Evolutionary conservation across 2,113 vertebrate genomes (phyloP).

Genomic region (Solenodon paradoxus): DNA sequence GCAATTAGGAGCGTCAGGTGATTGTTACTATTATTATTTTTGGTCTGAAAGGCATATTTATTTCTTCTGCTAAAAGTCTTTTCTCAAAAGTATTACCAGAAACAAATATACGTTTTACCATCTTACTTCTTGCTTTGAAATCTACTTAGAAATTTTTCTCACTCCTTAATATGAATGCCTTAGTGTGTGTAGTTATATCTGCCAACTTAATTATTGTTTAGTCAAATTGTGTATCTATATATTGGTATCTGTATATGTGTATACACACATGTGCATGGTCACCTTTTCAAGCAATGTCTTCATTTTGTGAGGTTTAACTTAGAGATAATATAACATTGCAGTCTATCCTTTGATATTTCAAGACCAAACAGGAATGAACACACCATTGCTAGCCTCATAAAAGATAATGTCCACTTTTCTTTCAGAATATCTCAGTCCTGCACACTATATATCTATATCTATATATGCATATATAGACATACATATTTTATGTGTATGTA

Average conservation of each 20-base stretch:
- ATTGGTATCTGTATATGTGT: neutral
- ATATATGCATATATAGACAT: neutral
- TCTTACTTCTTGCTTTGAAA: neutral
- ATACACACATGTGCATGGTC: no score
- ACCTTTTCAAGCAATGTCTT: neutral
- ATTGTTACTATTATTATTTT: neutral
- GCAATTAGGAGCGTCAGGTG: constrained; percentile 14
- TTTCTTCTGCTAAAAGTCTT: neutral
- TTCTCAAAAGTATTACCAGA: constrained; percentile 15
- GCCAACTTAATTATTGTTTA: constrained; percentile 18
- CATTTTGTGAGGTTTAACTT: neutral
- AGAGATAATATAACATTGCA: neutral
- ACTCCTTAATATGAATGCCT: neutral
- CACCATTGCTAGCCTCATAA: fast-evolving
- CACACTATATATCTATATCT: neutral
- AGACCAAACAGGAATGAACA: neutral
- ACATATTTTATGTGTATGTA: neutral
- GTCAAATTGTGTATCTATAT: neutral
- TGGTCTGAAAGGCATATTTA: neutral
- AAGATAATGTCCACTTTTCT: neutral
- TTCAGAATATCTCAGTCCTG: neutral
- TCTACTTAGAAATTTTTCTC: constrained; percentile 32
- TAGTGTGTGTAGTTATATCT: constrained; percentile 25
- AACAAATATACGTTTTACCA: constrained; percentile 14
- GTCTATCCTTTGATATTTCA: neutral